Conservation (phyloP, 2,113 vertebrate genomes). For the Artemisiospiza belli region DNA sequence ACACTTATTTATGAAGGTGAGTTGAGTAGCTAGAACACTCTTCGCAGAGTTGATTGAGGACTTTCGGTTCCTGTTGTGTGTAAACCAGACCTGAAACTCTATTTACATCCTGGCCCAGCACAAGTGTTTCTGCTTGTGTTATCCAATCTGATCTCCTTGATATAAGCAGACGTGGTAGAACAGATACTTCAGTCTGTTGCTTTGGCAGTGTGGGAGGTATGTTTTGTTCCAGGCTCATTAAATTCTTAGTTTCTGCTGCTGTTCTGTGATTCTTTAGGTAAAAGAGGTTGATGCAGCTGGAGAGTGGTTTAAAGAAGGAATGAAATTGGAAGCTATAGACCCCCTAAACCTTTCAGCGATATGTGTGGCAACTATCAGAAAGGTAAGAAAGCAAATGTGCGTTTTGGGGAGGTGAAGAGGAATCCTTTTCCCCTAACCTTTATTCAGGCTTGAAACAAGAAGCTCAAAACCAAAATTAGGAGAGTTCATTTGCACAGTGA, state of each 20-base stretch:
- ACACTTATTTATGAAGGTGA: constrained; percentile 93
- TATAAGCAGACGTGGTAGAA: not conserved
- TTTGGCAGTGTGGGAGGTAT: not conserved
- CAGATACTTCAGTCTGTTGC: not conserved
- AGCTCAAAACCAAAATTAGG: not conserved
- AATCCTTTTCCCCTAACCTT: not conserved
- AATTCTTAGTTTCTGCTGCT: constrained; percentile 17
- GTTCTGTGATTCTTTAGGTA: constrained; percentile 77
- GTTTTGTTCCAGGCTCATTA: not conserved
- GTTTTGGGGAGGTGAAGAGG: not conserved
- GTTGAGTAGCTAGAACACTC: constrained; percentile 37
- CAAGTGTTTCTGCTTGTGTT: not conserved
- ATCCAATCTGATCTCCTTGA: not conserved
- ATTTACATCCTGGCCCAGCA: not conserved
- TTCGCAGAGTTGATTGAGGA: constrained; percentile 30
- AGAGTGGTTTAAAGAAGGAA: constrained; percentile 97
- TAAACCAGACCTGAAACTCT: not conserved
- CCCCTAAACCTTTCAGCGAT: constrained; percentile 98
- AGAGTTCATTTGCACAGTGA: not conserved
- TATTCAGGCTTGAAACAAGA: not conserved
- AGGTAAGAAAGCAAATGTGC: constrained; percentile 77
- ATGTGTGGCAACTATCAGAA: constrained; percentile 98
- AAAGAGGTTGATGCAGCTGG: constrained; percentile 93
- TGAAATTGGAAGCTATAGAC: constrained; percentile 98
- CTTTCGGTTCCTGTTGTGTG: not conserved